These are phyloP conservation scores for Calyptomena viridis DNA, from an alignment of 2,113 vertebrate genomes.

Conservation along the genomic window DNA sequence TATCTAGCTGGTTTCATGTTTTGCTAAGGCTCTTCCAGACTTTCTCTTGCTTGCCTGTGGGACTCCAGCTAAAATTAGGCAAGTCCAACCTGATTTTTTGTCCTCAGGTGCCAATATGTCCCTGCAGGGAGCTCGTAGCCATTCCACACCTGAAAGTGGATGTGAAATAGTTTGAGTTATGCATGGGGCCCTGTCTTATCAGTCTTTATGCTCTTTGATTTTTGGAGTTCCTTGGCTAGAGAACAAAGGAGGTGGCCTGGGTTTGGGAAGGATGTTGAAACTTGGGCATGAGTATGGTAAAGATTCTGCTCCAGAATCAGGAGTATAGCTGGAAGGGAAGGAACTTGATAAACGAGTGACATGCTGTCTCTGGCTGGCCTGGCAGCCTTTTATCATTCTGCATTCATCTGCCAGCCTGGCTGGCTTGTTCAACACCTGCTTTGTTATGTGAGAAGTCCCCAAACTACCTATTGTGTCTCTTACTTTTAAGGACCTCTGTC, in stretches of 20 bases:
- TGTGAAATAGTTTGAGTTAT: not conserved
- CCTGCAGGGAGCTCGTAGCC: not conserved
- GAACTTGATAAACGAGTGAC: not conserved
- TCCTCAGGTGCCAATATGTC: not conserved
- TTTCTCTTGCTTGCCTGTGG: not conserved
- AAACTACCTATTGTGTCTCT: not conserved
- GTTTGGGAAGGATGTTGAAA: conserved; percentile 22
- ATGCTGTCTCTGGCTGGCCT: conserved; percentile 4
- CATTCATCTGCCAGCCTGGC: not conserved
- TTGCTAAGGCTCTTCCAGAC: not conserved
- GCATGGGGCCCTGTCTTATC: not conserved
- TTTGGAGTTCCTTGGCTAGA: not conserved
- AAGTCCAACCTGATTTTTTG: not conserved
- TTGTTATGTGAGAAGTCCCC: conserved; percentile 41
- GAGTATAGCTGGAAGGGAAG: not conserved
- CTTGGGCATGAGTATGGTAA: not conserved
- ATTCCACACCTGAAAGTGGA: not conserved
- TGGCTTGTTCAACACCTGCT: not conserved
- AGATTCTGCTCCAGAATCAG: not conserved
- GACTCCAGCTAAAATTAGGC: not conserved
- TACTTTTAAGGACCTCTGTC: not conserved
- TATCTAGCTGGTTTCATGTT: not conserved
- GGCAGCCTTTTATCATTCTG: conserved; percentile 25
- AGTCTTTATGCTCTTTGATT: not conserved
- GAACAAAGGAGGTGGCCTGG: not conserved